phyloP scores from a whole-genome alignment of 2,113 vertebrate species.

The Brachirus orientalis region DNA sequence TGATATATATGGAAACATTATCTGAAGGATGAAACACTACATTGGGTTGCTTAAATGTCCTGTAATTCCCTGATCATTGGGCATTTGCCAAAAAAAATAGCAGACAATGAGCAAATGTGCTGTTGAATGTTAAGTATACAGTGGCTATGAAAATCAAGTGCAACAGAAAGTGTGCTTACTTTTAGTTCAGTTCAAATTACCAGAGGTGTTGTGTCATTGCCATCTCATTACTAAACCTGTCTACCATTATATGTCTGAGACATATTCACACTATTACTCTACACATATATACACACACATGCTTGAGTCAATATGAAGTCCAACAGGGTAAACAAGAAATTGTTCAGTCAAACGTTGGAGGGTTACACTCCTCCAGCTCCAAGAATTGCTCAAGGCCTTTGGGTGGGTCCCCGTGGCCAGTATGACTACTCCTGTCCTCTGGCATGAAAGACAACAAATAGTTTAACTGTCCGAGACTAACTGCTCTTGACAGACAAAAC shows the following conservation, averaged over 20 bases:
- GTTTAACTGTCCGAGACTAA: constrained; percentile 1
- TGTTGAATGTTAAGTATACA: background rate
- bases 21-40: too few relatives aligned
- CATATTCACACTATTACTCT: constrained; percentile 14
- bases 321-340: constrained; percentile 69
- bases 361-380: constrained; percentile 29
- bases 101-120: background rate
- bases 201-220: background rate
- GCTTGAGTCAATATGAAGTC: constrained; percentile 62
- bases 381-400: constrained; percentile 37
- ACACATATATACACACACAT: constrained; percentile 21
- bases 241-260: constrained; percentile 1
- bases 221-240: background rate
- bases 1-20: too few relatives aligned
- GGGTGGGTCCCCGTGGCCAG: constrained; percentile 46
- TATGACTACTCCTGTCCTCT: constrained; percentile 23
- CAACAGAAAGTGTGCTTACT: background rate
- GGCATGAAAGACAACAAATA: constrained; percentile 25
- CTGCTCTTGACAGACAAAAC: background rate
- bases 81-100: background rate
- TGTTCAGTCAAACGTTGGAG: constrained; percentile 37
- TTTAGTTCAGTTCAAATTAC: background rate
- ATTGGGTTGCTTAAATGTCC: too few relatives aligned
- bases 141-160: background rate
- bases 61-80: background rate